Evolutionary conservation across 2,888 invertebrate species (phyloP), one percentile per base, ranked within the genome.

Genomic region (Leptopterna dolabrata): DNA sequence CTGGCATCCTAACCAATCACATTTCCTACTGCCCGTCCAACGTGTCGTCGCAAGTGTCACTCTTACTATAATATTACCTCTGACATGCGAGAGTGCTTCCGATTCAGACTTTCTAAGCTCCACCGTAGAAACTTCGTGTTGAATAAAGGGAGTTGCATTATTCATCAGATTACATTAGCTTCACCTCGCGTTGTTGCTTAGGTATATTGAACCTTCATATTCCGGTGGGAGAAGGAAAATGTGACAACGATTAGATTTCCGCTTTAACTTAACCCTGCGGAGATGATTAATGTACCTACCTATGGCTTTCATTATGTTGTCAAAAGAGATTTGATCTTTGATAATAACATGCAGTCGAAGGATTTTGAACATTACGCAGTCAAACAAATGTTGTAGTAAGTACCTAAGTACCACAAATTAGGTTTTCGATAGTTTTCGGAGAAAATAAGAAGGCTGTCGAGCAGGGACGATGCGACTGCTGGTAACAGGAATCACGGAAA

Each of bases 151-250:
- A 63, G 19, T 63, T 63, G 63, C 63, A 63, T 63, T 63, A 63
- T 63, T 63, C 63, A 63, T 63, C 63, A 63, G 63, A 63, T 63
- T 63, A 24, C 63, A 63, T 63, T 63, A 63, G 63, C 63, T 63
- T 63, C 63, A 24, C 63, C 63, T 63, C 63, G 24, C 24, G 63
- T 63, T 63, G 63, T 19, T 63, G 63, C 63, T 24, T 24, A 36
- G 36, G 36, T 63, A 63, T 63, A 63, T 63, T 63, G 63, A 63
- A 63, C 63, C 63, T 63, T 63, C 63, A 63, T 63, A 63, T 63
- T 63, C 63, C 63, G 4, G 63, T 13, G 11, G 63, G 63, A 63
- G 24, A 11, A 0, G 24, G 63, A 63, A 19, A 11, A 24, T 63
- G 63, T 63, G 63, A 63, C 63, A 63, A 63, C 63, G 63, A 63